Evolutionary conservation across 2,113 vertebrate species (phyloP), one percentile per base, ranked within the genome.

Genomic region (Regulus satrapa): DNA sequence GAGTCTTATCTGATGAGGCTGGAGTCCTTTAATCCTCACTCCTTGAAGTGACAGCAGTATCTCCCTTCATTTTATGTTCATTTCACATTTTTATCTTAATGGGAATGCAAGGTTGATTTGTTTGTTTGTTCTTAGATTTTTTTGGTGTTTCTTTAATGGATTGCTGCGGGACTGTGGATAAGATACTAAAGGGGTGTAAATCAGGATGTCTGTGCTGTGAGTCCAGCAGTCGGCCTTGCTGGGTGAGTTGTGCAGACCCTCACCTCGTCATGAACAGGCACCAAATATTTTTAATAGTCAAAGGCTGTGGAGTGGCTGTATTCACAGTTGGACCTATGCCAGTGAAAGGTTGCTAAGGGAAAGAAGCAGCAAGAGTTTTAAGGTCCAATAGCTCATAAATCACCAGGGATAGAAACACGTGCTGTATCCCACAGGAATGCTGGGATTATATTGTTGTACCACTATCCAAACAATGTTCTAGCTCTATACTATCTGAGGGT

Each of bases 1-100:
- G 41, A 84, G 62, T 73, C 89, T 97, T 97, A 96, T 96, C 96
- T 91, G 87, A 89, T 96, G 88, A 92, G 74, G 56, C 81, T 71
- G 54, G 62, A 77, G 71, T 91, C 86, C 85, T 82, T 97, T 96
- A 96, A 94, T 96, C 88, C 91, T 92, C 58, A 15, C 48, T 81
- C 41, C 89, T 86, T 89, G 87, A 94, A 96, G 58, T 92, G 85
- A 79, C 89, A 89, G 66, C 78, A 64, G 8, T 51, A 78, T 96
- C 85, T 90, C 89, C 61, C 32, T 96, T 92, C n/a, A 28, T 78
- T 94, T 82, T 91, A 74, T 79, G 71, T 41, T 92, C 40, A 77
- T 87, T 96, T 89, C 66, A 49, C 71, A 19, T 91, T 89, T 89
- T 92, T 91, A 64, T 89, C 77, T 88, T 84, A 79, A 85, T 76